Evolutionary conservation across 1,140 invertebrate species (phyloP).

Genomic region (Drosophila orena): DNA sequence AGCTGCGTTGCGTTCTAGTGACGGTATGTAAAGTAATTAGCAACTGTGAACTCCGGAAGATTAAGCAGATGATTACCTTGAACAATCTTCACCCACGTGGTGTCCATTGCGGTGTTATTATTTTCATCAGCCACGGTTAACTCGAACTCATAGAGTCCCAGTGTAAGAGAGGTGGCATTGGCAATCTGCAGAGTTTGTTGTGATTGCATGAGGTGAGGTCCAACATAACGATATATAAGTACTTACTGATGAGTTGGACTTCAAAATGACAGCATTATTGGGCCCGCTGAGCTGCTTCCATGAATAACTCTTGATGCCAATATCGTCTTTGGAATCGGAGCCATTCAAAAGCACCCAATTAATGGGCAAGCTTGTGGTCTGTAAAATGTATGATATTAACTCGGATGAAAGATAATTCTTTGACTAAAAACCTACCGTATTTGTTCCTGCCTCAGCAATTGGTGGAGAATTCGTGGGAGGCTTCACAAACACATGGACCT

Average conservation of each 20-base stretch:
- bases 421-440: conserved; percentile 69
- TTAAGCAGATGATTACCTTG: conserved; percentile 89
- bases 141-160: conserved; percentile 93
- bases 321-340: conserved; percentile 93
- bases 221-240: conserved; percentile 1
- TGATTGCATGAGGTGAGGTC: conserved; percentile 1
- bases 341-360: conserved; percentile 93
- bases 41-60: too few species aligned
- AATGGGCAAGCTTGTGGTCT: conserved; percentile 93
- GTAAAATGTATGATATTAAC: background rate
- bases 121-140: conserved; percentile 94
- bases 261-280: conserved; percentile 86
- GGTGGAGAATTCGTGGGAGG: conserved; percentile 94
- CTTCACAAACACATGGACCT: conserved; percentile 97
- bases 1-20: conserved; percentile 93
- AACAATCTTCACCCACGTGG: conserved; percentile 92
- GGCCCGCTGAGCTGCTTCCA: conserved; percentile 92
- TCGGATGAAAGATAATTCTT: background rate
- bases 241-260: conserved; percentile 85
- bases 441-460: conserved; percentile 88
- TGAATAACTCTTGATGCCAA: conserved; percentile 91
- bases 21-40: conserved; percentile 18
- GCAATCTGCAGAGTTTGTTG: conserved; percentile 84
- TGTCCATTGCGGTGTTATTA: conserved; percentile 91
- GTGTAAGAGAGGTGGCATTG: conserved; percentile 92